A percentile compares a stretch with the other conserved stretches of the same genome.
phyloP scores from a whole-genome alignment of 2,888 invertebrate species.

The Acronicta psi region DNA sequence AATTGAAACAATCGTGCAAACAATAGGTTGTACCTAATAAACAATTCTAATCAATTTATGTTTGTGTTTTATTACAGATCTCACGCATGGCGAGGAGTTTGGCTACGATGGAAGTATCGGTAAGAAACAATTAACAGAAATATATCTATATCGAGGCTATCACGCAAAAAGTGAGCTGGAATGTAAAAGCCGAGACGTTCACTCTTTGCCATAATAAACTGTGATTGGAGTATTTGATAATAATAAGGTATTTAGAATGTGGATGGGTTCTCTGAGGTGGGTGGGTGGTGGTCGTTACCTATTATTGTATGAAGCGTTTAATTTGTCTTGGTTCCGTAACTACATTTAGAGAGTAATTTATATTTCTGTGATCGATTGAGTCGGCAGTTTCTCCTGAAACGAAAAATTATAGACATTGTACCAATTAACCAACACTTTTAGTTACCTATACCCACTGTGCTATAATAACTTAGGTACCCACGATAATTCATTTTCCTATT shows the following conservation, averaged over 20 bases:
- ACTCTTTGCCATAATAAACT: constrained; percentile 22
- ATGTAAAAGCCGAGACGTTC: constrained; percentile 13
- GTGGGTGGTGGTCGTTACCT: no score
- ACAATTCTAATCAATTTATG: neutral
- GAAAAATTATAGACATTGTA: no score
- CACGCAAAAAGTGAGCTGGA: constrained; percentile 20
- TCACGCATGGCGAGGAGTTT: constrained; percentile 85
- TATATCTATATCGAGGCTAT: constrained; percentile 23
- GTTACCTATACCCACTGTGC: constrained; percentile 16
- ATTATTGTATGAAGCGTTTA: no score
- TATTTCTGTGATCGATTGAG: no score
- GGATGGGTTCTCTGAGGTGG: neutral
- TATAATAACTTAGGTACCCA: constrained; percentile 20
- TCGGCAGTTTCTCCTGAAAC: no score
- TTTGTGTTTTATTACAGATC: constrained; percentile 67
- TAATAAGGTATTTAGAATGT: constrained; percentile 3
- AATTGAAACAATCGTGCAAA: neutral
- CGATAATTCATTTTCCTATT: constrained; percentile 28
- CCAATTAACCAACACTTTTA: no score
- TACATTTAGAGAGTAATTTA: no score
- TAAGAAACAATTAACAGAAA: constrained; percentile 60
- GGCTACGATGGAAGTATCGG: constrained; percentile 89
- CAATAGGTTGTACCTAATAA: neutral
- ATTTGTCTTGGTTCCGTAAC: no score
- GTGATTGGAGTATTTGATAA: constrained; percentile 10